A percentile compares a stretch with the other conserved stretches of the same genome.
phyloP scores from a whole-genome alignment of 2,888 invertebrate species.

The Protodeltote pygarga region DNA sequence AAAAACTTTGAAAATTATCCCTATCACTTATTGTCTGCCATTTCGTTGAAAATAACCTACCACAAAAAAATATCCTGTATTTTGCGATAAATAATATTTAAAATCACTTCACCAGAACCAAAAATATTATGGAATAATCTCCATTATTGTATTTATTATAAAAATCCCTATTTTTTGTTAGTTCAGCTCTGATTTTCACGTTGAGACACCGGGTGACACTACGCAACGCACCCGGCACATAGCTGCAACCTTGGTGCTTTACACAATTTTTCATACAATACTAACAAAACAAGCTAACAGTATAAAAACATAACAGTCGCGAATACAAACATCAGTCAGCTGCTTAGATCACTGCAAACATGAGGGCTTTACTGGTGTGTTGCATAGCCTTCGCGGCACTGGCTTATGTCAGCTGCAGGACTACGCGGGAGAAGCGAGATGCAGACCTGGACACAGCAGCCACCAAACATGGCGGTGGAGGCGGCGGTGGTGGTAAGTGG shows the following conservation, averaged over 20 bases:
- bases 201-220: conserved; percentile 72
- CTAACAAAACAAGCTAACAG: conserved; percentile 68
- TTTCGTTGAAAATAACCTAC: too few species aligned
- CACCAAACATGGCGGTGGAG: too few species aligned
- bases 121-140: too few species aligned
- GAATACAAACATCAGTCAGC: conserved; percentile 72
- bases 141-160: too few species aligned
- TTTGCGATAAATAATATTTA: too few species aligned
- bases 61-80: too few species aligned
- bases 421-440: conserved; percentile 78
- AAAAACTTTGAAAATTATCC: too few species aligned
- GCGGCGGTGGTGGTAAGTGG: conserved; percentile 78
- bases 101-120: too few species aligned
- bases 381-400: conserved; percentile 82
- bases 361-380: conserved; percentile 75
- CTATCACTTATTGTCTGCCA: too few species aligned
- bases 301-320: conserved; percentile 77
- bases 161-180: conserved; percentile 38
- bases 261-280: conserved; percentile 82
- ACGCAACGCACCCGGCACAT: conserved; percentile 69
- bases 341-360: conserved; percentile 66
- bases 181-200: conserved; percentile 47
- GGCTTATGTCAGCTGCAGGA: conserved; percentile 84
- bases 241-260: conserved; percentile 81
- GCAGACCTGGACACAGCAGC: conserved; percentile 87